Evolutionary conservation across 2,888 invertebrate genomes (phyloP).

Genomic region (Athalia circularis): DNA sequence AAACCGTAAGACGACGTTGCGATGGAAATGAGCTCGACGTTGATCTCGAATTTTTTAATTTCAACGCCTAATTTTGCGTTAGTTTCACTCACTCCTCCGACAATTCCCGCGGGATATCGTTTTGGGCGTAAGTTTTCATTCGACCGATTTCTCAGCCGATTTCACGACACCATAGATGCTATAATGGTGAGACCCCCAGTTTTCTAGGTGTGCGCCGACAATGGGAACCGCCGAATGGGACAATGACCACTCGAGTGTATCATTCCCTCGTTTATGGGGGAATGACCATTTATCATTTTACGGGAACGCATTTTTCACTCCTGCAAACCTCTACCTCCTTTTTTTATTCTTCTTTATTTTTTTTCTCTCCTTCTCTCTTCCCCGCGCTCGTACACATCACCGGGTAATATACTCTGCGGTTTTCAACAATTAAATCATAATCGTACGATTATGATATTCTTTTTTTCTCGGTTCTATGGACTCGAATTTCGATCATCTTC

Average conservation of each 20-base stretch:
- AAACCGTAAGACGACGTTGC: too few relatives aligned
- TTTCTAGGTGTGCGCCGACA: conserved; percentile 52
- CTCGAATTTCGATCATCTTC: too few relatives aligned
- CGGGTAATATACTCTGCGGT: too few relatives aligned
- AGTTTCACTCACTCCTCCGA: too few relatives aligned
- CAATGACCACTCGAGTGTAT: conserved; percentile 69
- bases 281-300: conserved; percentile 69
- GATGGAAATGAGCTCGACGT: too few relatives aligned
- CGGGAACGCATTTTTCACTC: conserved; percentile 62
- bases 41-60: too few relatives aligned
- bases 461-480: too few relatives aligned
- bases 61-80: too few relatives aligned
- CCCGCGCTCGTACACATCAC: too few relatives aligned
- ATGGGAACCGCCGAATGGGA: conserved; percentile 64
- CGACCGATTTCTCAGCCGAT: conserved; percentile 18
- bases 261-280: conserved; percentile 70
- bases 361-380: neutral
- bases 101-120: neutral
- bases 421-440: too few relatives aligned
- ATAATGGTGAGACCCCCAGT: conserved; percentile 10
- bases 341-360: neutral
- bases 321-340: neutral
- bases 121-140: conserved; percentile 8
- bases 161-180: conserved; percentile 2
- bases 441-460: too few relatives aligned